phyloP scores from a whole-genome alignment of 2,888 invertebrate genomes.

The Tachina lurida region DNA sequence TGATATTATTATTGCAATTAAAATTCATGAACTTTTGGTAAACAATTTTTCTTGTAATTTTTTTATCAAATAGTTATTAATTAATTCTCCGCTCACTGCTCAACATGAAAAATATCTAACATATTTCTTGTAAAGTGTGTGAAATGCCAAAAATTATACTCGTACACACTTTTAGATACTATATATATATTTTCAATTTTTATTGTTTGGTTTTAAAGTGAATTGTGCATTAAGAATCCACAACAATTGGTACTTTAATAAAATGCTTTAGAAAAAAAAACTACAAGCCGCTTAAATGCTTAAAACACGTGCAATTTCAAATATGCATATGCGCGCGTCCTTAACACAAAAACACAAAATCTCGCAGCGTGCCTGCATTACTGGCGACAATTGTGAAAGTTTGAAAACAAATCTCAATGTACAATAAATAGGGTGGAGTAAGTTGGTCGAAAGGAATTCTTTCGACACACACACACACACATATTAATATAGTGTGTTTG shows the following conservation, averaged over 20 bases:
- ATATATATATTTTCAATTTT: not conserved
- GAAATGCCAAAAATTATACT: not conserved
- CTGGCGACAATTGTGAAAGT: slow-evolving; percentile 26
- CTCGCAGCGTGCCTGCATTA: not conserved
- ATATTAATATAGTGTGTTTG: too few relatives aligned
- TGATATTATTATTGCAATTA: too few relatives aligned
- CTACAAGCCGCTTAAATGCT: not conserved
- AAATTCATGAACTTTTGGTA: too few relatives aligned
- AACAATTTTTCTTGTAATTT: too few relatives aligned
- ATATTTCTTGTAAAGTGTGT: too few relatives aligned
- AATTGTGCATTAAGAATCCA: not conserved
- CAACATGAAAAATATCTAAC: too few relatives aligned
- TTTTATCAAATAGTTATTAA: too few relatives aligned
- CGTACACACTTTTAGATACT: not conserved
- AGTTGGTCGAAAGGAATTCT: not conserved
- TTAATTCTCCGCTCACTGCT: too few relatives aligned
- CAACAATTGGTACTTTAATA: not conserved
- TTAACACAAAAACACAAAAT: not conserved
- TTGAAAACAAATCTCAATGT: not conserved
- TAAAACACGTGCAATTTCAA: slow-evolving; percentile 7
- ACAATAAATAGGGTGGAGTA: slow-evolving; percentile 1
- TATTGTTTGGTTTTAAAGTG: not conserved
- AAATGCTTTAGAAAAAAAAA: not conserved
- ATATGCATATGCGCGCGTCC: not conserved
- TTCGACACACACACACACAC: too few relatives aligned